Base-by-base conservation (phyloP, 1,140 invertebrate genomes). In the Cotesia typhae region DNA sequence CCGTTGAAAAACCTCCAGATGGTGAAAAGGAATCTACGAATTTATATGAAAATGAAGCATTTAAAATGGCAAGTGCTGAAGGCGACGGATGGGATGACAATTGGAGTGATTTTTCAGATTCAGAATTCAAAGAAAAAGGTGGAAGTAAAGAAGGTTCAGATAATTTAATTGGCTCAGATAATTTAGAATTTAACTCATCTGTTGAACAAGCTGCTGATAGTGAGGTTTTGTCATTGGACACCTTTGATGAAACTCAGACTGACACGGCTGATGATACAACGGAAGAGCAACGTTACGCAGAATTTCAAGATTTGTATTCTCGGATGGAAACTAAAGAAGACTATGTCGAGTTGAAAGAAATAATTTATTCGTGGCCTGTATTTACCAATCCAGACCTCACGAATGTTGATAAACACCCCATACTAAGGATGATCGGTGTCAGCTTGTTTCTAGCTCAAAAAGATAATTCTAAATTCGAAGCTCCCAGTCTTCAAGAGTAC, bases 31-130 rank as follows among this genome's bases (percentile, higher is more conserved):
- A 59, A 0, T 4, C 20, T 6, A 35, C 2, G 3, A 74, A 59
- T 70, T 61, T 74, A 52, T 60, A 67, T 20, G 64, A 72, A 53
- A 66, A 71, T 10, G 37, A 67, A 5, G 52, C 51, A 5, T 67
- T 67, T 7, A 67, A 67, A 37, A 53, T 67, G 35, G 53, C 17
- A 35, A 2, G 20, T 67, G 51, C 14, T 6, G 66, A 74, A 28
- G 74, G 77, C 6, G 64, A 73, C 12, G 82, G 81, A 65, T 80
- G 78, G 79, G 79, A 79, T 14, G 76, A 82, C 6, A 77, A 80
- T 36, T 84, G 82, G 83, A 81, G 75, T 6, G 78, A 83, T 75
- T 82, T 83, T 75, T 80, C 81, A 7, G 78, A 78, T 51, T 69
- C 64, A 7, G 76, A 77, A 59, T 74, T 67, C 12, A 74, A 78